Conservation (phyloP, 1,140 invertebrate genomes). For the Drosophila biarmipes region DNA sequence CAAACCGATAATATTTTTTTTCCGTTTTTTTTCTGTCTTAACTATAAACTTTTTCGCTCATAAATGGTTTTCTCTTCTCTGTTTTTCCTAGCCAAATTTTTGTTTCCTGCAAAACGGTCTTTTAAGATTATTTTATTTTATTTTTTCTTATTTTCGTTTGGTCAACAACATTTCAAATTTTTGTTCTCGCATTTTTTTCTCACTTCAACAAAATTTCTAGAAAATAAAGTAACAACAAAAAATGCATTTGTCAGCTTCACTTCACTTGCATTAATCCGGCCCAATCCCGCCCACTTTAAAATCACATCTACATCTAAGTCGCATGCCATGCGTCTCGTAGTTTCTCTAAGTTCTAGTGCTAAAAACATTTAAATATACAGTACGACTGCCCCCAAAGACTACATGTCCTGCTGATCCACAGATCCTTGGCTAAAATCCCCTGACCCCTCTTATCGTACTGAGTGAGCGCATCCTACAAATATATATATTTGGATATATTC, state of each 20-base stretch:
- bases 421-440: slow-evolving; percentile 43
- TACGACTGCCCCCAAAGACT: slow-evolving; percentile 60
- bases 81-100: slow-evolving; percentile 69
- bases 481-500: slow-evolving; percentile 27
- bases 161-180: slow-evolving; percentile 78
- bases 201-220: slow-evolving; percentile 44
- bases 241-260: slow-evolving; percentile 63
- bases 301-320: slow-evolving; percentile 80
- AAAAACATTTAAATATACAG: slow-evolving; percentile 78
- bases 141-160: slow-evolving; percentile 68
- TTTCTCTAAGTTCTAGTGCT: slow-evolving; percentile 77
- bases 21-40: slow-evolving; percentile 44
- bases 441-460: slow-evolving; percentile 23
- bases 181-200: slow-evolving; percentile 38
- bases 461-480: slow-evolving; percentile 43
- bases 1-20: slow-evolving; percentile 82
- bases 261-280: slow-evolving; percentile 38
- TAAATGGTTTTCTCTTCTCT: slow-evolving; percentile 53
- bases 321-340: slow-evolving; percentile 52
- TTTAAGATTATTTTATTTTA: slow-evolving; percentile 19
- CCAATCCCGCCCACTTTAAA: slow-evolving; percentile 58
- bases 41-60: slow-evolving; percentile 53
- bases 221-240: slow-evolving; percentile 74
- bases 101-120: slow-evolving; percentile 45
- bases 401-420: slow-evolving; percentile 21